These are phyloP conservation scores for Anneissia japonica DNA, from an alignment of 35 echinoderm and acorn worm species.

Conservation along the genomic window DNA sequence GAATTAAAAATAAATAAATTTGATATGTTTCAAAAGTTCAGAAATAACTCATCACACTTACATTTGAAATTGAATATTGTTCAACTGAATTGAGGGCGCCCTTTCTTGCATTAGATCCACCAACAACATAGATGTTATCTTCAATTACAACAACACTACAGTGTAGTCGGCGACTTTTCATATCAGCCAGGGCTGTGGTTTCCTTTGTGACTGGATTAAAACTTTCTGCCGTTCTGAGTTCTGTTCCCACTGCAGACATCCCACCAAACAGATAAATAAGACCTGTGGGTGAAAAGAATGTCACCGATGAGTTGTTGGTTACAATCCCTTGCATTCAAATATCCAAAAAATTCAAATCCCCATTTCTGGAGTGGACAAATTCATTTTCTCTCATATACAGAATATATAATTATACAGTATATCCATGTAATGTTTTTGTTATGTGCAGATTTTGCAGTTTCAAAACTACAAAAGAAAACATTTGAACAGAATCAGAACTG, in stretches of 20 bases:
- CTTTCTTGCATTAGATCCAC: conserved; percentile 55
- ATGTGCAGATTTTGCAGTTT: no score
- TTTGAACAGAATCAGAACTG: no score
- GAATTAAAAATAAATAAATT: not conserved
- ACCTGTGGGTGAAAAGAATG: conserved; percentile 41
- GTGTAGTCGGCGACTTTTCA: conserved; percentile 63
- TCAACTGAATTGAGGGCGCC: conserved; percentile 69
- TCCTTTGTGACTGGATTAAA: conserved; percentile 93
- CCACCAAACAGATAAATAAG: conserved; percentile 74
- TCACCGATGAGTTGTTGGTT: no score
- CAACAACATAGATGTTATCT: conserved; percentile 72
- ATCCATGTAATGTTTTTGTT: no score
- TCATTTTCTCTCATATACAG: no score
- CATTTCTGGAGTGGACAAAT: no score
- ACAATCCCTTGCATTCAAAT: no score
- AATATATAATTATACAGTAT: no score
- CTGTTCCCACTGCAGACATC: conserved; percentile 39
- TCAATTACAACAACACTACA: conserved; percentile 49
- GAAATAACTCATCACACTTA: no score
- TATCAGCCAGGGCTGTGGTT: conserved; percentile 59
- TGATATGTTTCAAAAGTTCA: no score
- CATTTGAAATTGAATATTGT: conserved; percentile 62
- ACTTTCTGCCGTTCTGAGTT: conserved; percentile 56
- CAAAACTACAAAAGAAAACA: no score
- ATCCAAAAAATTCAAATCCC: no score